Evolutionary conservation across 2,797 vertebrate genomes (phyloP).

Genomic region (Scomberomorus guttatus): DNA sequence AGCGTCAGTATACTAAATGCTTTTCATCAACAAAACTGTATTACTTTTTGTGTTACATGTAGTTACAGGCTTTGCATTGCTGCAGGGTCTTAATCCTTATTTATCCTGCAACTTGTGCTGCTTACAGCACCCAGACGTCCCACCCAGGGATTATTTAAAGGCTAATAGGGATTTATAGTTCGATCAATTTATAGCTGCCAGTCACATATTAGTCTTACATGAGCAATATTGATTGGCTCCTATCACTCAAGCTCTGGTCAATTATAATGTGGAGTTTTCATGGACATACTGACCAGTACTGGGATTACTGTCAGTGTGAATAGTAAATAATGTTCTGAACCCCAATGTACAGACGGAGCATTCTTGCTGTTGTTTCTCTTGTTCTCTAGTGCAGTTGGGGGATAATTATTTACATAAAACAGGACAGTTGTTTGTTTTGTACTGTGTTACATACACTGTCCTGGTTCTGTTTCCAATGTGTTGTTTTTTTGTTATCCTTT

Average conservation of each 20-base stretch:
- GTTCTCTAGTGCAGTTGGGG: too few species aligned
- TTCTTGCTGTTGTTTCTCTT: too few species aligned
- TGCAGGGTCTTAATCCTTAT: neutral
- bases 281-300: neutral
- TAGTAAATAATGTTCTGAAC: neutral
- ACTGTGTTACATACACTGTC: too few species aligned
- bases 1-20: neutral
- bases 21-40: neutral
- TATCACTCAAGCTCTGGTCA: neutral
- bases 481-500: neutral
- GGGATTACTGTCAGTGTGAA: neutral
- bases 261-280: neutral
- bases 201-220: neutral
- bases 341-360: too few species aligned
- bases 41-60: neutral
- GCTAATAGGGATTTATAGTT: neutral
- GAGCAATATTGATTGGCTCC: neutral
- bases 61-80: neutral
- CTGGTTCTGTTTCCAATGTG: too few species aligned
- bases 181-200: slow-evolving; percentile 11
- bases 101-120: neutral
- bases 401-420: too few species aligned
- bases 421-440: too few species aligned
- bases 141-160: neutral
- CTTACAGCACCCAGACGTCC: neutral